Evolutionary conservation across 2,797 vertebrate species (phyloP).

Genomic region (Argyrosomus regius): DNA sequence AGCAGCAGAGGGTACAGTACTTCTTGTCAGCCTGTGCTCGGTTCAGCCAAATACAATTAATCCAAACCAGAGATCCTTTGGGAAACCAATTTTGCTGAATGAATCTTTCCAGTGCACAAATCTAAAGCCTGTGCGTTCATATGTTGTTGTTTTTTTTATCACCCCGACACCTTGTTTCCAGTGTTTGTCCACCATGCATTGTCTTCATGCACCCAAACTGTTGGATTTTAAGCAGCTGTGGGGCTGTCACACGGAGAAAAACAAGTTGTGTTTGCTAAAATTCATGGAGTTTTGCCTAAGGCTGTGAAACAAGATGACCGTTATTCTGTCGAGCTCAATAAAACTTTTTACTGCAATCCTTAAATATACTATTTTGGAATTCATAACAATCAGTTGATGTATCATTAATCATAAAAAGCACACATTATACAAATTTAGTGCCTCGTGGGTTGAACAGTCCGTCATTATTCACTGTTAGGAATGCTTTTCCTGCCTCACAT

Average conservation of each 20-base stretch:
- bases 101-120: neutral
- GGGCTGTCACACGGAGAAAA: constrained; percentile 27
- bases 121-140: neutral
- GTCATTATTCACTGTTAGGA: constrained; percentile 48
- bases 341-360: constrained; percentile 14
- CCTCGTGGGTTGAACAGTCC: constrained; percentile 9
- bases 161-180: neutral
- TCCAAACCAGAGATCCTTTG: constrained; percentile 6
- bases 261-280: constrained; percentile 12
- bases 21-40: constrained; percentile 7
- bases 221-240: neutral
- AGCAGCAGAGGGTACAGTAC: constrained; percentile 7
- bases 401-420: constrained; percentile 41
- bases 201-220: neutral
- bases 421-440: constrained; percentile 12
- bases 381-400: constrained; percentile 30
- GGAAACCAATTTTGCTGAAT: constrained; percentile 5
- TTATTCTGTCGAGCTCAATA: constrained; percentile 28
- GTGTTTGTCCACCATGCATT: neutral
- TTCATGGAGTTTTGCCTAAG: constrained; percentile 28
- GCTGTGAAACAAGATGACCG: constrained; percentile 28
- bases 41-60: neutral
- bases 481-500: constrained; percentile 16
- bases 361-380: constrained; percentile 37
- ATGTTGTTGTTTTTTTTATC: neutral